Base-by-base conservation (phyloP, 92 coral and sea anemone species). In the Desmophyllum pertusum region DNA sequence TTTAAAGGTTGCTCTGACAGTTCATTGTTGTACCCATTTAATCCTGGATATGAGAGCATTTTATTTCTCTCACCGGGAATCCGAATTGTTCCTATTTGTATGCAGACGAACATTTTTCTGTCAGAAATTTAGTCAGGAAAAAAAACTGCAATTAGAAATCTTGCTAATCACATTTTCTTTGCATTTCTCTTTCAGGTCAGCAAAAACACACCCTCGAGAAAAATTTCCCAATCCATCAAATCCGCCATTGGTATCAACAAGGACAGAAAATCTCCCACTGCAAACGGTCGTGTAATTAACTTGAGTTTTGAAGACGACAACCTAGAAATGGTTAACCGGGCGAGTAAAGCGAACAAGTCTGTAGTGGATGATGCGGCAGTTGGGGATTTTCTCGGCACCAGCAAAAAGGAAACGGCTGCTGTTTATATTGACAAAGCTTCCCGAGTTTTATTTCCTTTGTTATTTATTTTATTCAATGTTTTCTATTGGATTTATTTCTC, bases 401-500 rank as follows among this genome's bases (percentile, higher is more conserved):
- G 40, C 57, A 73, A 73, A 43, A 73, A 43, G 23, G 78, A 73
- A 37, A 33, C 36, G 14, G 62, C 62, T 33, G 89, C 85, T 18
- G 76, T 79, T 35, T 61, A 15, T 21, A 61, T 71, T 39, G 89
- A 86, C 40, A 53, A 48, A 1, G 23, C n/a, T 21, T 86, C 85
- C 17, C 72, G 65, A 19, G 59, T 78, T 68, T 45, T 79, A 9
- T 86, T 86, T 59, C 89, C 89, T 3, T 31, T 79, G 1, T 70
- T 31, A 2, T 86, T 86, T 71, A 27, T 81, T 29, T 30, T 64
- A 40, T 80, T 80, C 46, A 87, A 87, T 40, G 25, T 87, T 10
- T 63, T 45, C 27, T 81, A 87, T 51, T 87, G 90, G 90, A 27
- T 52, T 53, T 55, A 38, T 57, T 77, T 53, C 30, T 27, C 69